Evolutionary conservation across 2,888 invertebrate genomes (phyloP), one percentile per base, ranked within the genome.

Genomic region (Drosophila limbata): DNA sequence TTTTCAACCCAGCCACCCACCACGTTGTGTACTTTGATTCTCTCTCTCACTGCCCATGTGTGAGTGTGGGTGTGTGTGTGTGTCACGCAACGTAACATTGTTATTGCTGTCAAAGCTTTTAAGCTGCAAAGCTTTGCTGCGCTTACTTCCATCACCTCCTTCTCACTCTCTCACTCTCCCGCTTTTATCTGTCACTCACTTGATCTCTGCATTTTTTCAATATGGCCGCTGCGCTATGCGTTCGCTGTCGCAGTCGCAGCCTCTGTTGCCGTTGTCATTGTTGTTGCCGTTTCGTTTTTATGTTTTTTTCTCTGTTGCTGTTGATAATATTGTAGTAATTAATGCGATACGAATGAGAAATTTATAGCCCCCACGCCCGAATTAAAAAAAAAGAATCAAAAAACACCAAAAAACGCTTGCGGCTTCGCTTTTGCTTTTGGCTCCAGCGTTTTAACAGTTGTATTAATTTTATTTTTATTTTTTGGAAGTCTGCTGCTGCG

Each of bases 311-410:
- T 66, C 70, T 82, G 70, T 72, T 63, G 74, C 69, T 72, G 72
- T 65, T 68, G 79, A 81, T 88, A 88, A 84, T 87, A 88, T 88
- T 89, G 88, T 84, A 81, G 89, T 91, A 91, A 91, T 91, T 90
- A 91, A 91, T 91, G 91, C 90, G 88, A 90, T 90, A 88, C 88
- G 90, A 88, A 88, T 89, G 86, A 81, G 86, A 91, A 91, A 91
- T 91, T 91, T 91, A 91, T 91, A 78, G 88, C 88, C 91, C 88
- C 90, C 89, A 90, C 91, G 89, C 90, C 91, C 91, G 84, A 25
- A 25, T 25, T 3, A 81, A 78, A 78, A 50, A 47, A 42, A 44
- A 47, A 40, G 11, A 19, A 21, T 40, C 47, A 33, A 39, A 45
- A 39, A 63, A 53, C 11, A 56, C 74, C 62, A 35, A 64, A 60